Percentiles rank a stretch among this genome's conserved stretches.
These are phyloP conservation scores for Crotalus tigris DNA, from an alignment of 2,113 vertebrate species.

Conservation along the genomic window DNA sequence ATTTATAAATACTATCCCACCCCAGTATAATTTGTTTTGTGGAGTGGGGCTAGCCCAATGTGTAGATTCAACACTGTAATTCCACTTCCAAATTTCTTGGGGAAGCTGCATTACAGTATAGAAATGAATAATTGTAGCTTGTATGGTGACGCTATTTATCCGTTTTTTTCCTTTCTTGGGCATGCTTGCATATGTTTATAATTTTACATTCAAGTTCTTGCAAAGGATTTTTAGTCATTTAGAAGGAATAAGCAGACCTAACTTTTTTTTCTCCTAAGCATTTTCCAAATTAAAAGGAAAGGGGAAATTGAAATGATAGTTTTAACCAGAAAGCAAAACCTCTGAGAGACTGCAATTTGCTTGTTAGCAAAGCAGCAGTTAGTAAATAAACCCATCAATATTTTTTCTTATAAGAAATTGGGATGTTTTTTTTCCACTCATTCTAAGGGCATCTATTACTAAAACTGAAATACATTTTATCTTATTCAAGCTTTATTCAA, in stretches of 20 bases:
- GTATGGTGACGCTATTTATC: neutral
- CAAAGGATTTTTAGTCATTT: slow-evolving; percentile 1
- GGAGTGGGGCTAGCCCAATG: neutral
- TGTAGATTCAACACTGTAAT: neutral
- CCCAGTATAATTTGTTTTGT: neutral
- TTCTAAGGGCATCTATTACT: slow-evolving; percentile 8
- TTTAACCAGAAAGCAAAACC: slow-evolving; percentile 58
- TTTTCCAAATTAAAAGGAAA: slow-evolving; percentile 17
- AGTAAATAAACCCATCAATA: neutral
- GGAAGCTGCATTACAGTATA: neutral
- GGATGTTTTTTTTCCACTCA: slow-evolving; percentile 25
- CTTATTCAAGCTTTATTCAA: neutral
- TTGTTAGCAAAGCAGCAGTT: neutral
- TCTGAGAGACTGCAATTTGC: slow-evolving; percentile 23
- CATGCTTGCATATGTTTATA: neutral
- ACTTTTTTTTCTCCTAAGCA: neutral
- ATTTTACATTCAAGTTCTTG: slow-evolving; percentile 24
- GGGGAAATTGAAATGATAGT: slow-evolving; percentile 19
- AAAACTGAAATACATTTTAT: neutral
- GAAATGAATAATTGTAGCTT: neutral
- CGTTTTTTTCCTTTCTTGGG: neutral
- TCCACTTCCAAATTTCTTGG: neutral
- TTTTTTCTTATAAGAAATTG: slow-evolving; percentile 35
- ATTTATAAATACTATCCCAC: neutral
- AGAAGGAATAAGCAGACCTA: neutral